Evolutionary conservation across 2,797 vertebrate species (phyloP), one percentile per base, ranked within the genome.

Genomic region (Gymnodraco acuticeps): DNA sequence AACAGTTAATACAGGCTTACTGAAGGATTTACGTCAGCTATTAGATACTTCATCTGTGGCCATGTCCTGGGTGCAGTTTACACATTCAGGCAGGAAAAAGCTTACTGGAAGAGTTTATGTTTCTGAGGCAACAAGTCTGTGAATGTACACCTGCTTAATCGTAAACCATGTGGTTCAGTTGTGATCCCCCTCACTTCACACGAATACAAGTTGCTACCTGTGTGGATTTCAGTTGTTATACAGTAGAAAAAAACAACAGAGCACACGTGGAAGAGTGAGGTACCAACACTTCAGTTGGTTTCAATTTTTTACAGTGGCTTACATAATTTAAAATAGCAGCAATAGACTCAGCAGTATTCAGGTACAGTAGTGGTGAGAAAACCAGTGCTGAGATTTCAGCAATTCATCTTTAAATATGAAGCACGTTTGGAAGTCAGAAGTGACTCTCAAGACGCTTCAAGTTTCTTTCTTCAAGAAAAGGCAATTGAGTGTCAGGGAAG

Each of bases 1-100:
- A 74, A n/a, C 14, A 47, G 64, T 53, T 52, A 60, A 70, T 65
- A 67, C 19, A 31, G 47, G 51, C 13, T 53, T 64, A 7, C 61
- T 69, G 14, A 47, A 73, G 16, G 31, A 8, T 61, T 59, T 15
- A 75, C 10, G 13, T 54, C 23, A 51, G 56, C 31, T 41, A 14
- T 55, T 19, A 64, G n/a, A 50, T n/a, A 46, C 38, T 45, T 67
- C 31, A 72, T 78, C 33, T 55, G 11, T 54, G 42, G 19, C 14
- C 13, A 56, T 43, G 42, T 71, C 10, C 10, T 38, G 10, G 51
- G 17, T 64, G 10, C 31, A 33, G 33, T 65, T 64, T 56, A 59
- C 31, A 43, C 47, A 23, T 41, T 42, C 48, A 20, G 20, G 47
- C 3, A 20, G 54, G 16, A 33, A 63, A 33, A 67, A 51, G 4